phyloP scores from a whole-genome alignment of 92 coral and sea anemone genomes.

The Parazoanthus swiftii region DNA sequence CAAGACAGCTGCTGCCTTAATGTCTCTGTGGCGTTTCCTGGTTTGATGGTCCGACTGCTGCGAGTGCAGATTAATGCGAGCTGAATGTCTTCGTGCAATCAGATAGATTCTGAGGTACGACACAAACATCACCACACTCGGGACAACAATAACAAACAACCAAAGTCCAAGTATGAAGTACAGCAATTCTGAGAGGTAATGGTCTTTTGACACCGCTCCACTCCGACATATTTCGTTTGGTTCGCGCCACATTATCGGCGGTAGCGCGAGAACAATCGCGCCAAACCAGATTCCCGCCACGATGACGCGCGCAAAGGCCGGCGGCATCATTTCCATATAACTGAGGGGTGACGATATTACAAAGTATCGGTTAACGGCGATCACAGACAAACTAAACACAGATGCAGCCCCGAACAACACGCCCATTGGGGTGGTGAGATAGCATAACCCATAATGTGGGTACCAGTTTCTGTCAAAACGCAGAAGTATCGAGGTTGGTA shows the following conservation, averaged over 20 bases:
- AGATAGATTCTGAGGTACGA: constrained; percentile 83
- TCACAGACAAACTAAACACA: constrained; percentile 84
- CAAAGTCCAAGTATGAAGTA: constrained; percentile 85
- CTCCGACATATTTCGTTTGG: constrained; percentile 82
- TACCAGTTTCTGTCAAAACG: constrained; percentile 92
- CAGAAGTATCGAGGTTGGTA: constrained; percentile 79
- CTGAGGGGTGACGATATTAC: constrained; percentile 90
- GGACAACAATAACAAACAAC: constrained; percentile 90
- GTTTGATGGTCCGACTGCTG: constrained; percentile 55
- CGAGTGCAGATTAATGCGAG: constrained; percentile 56
- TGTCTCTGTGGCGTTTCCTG: constrained; percentile 67
- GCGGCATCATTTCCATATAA: constrained; percentile 84
- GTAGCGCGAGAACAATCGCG: constrained; percentile 78
- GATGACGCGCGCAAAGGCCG: constrained; percentile 75
- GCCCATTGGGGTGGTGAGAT: constrained; percentile 95
- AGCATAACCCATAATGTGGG: constrained; percentile 83
- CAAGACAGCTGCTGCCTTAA: constrained; percentile 83
- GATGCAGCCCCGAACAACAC: constrained; percentile 98
- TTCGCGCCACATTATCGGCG: constrained; percentile 90
- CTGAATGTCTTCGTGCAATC: constrained; percentile 82
- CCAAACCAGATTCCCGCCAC: constrained; percentile 82
- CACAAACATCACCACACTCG: constrained; percentile 74
- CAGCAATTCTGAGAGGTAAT: constrained; percentile 75
- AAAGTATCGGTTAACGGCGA: constrained; percentile 89
- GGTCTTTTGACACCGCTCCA: constrained; percentile 81